These are phyloP conservation scores for Brachylomia viminalis DNA, from an alignment of 2,888 invertebrate genomes.

Conservation along the genomic window DNA sequence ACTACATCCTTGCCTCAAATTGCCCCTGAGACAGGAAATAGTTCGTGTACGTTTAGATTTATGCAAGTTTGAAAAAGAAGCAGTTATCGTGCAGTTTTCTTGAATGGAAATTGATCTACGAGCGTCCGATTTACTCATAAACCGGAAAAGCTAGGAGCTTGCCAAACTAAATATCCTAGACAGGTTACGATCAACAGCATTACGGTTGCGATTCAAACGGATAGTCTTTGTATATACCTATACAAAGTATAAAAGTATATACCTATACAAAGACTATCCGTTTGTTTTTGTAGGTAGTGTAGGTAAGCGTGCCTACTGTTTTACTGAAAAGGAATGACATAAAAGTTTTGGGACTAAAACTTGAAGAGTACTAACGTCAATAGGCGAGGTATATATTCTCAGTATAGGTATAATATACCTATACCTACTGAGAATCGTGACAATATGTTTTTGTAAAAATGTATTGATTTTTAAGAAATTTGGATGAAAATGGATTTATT, in stretches of 20 bases:
- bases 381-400: no score
- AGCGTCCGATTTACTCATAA: background rate
- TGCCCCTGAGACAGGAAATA: constrained; percentile 26
- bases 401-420: no score
- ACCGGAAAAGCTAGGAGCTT: background rate
- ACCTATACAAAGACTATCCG: no score
- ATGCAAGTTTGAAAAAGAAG: background rate
- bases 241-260: no score
- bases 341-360: no score
- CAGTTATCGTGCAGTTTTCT: background rate
- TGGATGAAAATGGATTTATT: background rate
- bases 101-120: background rate
- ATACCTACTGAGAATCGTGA: background rate
- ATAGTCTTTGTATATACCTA: background rate
- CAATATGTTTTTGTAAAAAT: background rate
- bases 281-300: background rate
- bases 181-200: constrained; percentile 10
- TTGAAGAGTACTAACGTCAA: no score
- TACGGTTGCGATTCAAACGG: constrained; percentile 2
- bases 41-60: constrained; percentile 15
- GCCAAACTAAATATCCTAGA: constrained; percentile 22
- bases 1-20: constrained; percentile 50
- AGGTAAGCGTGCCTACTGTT: background rate
- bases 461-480: background rate
- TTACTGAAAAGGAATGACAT: no score